Evolutionary conservation across 1,140 invertebrate genomes (phyloP), one percentile per base, ranked within the genome.

Genomic region (Procambarus virginalis): DNA sequence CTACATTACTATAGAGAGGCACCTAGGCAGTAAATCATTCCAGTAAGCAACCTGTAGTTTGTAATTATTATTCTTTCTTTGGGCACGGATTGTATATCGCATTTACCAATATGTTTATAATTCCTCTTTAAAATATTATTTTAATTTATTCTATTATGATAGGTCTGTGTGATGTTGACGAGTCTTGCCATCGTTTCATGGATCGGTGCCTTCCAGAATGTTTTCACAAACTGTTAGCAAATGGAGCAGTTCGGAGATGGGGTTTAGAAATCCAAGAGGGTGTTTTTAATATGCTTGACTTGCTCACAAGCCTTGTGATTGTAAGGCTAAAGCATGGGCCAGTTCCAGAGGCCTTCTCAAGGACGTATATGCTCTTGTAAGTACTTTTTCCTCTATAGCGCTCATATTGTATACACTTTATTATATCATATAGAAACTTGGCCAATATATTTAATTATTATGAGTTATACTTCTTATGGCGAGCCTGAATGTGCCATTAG

Each of bases 201-300:
- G 94, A 95, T 45, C 93, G 93, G 89, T 94, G 94, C 91, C 94
- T 95, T 93, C 94, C 95, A 83, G 95, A 95, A 92, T 94, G 94
- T 82, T 95, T 95, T 93, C 93, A 93, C 84, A 95, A 95, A 93
- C 92, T 95, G 75, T 92, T 95, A 85, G 94, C 93, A 12, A 94
- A 94, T 82, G 92, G 91, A 89, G 95, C 95, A 70, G 95, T 95
- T 2, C 93, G 94, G 80, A 93, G 94, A 85, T 95, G 95, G 95
- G 93, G 93, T 64, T 92, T 93, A 83, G 95, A 95, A 89, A 94
- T 95, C 51, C 95, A 95, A 90, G 94, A 95, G 92, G 95, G 95
- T 2, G 94, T 95, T 75, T 94, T 94, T 88, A 93, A 94, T 86
- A 95, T 95, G 95, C 92, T n/a, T 46, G 93, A 94, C 55, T 91